Conservation (phyloP, 2,113 vertebrate species). For the Pelecanoides urinatrix region DNA sequence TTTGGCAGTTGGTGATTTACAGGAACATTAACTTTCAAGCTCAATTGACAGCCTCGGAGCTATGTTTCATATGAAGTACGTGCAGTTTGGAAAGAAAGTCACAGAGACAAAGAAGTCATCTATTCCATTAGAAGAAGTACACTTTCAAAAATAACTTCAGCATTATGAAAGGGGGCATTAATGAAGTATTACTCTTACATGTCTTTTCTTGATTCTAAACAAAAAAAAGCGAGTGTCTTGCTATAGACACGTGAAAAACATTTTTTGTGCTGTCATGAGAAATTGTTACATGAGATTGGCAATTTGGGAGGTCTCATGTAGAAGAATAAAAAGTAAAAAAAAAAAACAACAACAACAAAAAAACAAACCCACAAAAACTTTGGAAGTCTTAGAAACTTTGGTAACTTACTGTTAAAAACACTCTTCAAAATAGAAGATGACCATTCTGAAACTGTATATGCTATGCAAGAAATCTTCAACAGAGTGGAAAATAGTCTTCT, state of each 20-base stretch:
- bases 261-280: background rate
- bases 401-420: background rate
- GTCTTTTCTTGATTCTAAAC: background rate
- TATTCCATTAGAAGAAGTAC: background rate
- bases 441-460: background rate
- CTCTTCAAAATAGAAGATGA: background rate
- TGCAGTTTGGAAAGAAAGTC: background rate
- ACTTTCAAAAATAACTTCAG: background rate
- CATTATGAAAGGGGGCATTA: background rate
- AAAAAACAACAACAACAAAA: too few species aligned
- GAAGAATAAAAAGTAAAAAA: background rate
- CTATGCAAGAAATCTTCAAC: background rate
- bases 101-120: background rate
- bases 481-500: background rate
- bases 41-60: conserved; percentile 17
- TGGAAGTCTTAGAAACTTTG: background rate
- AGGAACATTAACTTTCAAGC: conserved; percentile 52
- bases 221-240: background rate
- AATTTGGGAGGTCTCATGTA: background rate
- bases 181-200: background rate
- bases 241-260: background rate
- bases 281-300: background rate
- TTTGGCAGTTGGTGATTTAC: conserved; percentile 55
- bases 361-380: background rate
- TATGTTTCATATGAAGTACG: background rate